Evolutionary conservation across 2,113 vertebrate genomes (phyloP), one percentile per base, ranked within the genome.

Genomic region (Recurvirostra avosetta): DNA sequence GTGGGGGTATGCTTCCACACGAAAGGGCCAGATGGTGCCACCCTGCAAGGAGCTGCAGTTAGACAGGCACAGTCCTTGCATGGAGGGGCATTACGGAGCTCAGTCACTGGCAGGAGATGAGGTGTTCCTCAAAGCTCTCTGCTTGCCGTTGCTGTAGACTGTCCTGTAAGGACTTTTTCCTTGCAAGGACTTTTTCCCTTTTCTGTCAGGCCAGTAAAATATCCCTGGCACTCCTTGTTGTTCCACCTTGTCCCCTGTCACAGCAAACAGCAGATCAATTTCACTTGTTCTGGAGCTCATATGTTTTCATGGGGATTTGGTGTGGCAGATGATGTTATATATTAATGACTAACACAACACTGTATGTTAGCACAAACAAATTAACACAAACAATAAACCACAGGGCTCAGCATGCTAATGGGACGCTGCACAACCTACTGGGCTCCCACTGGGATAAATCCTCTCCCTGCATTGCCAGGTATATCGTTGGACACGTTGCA

Each of bases 341-440:
- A 70, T 94, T 93, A 94, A 92, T 89, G 47, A 68, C 73, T 68
- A 71, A 65, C 89, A 92, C 73, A 92, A 89, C 49, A 82, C 53
- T 53, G 73, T 58, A 56, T 30, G 61, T 77, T 76, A 94, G n/a
- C 80, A 84, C 78, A 86, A 94, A 91, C 36, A 61, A 87, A 62
- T 90, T 88, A 94, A 96, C 66, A 90, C 47, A 86, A 90, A 62
- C 72, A 80, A 47, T 59, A 93, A 94, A 92, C 79, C 32, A 0
- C 70, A 84, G 65, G 36, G 86, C 65, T 95, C 79, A 50, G 67
- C 50, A 29, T 25, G 61, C 43, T 72, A 74, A 49, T 26, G 50
- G 53, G 40, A 86, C 77, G 85, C 79, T 87, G 58, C 43, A 58
- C 70, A 86, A 49, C 15, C 59, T 47, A 74, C 58, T 55, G 9